phyloP scores from a whole-genome alignment of 2,113 vertebrate species.

The Aptenodytes patagonicus region DNA sequence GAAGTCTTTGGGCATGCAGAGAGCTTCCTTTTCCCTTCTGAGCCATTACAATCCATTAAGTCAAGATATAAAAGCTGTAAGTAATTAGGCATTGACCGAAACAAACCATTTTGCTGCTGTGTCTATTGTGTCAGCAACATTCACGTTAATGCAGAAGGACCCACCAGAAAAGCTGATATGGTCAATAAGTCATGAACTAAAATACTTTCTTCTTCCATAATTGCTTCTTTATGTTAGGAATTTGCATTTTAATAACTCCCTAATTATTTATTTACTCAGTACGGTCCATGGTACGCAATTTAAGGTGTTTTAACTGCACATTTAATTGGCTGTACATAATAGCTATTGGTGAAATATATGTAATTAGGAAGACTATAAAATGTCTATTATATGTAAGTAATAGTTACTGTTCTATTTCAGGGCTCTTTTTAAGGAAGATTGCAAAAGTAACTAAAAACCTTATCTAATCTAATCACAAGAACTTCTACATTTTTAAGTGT shows the following conservation, averaged over 20 bases:
- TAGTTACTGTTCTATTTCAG: not conserved
- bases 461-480: not conserved
- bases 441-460: constrained; percentile 23
- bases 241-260: constrained; percentile 51
- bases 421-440: not conserved
- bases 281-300: not conserved
- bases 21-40: not conserved
- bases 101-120: not conserved
- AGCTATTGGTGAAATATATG: constrained; percentile 8
- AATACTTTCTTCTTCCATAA: not conserved
- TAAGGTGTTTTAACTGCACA: not conserved
- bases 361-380: constrained; percentile 20
- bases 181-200: constrained; percentile 3
- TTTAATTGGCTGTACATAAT: constrained; percentile 51
- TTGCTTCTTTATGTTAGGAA: constrained; percentile 10
- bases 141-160: not conserved
- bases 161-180: not conserved
- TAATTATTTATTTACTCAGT: constrained; percentile 58
- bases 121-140: not conserved
- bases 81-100: not conserved
- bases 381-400: not conserved
- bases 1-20: not conserved
- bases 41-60: constrained; percentile 1
- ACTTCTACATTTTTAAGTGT: not conserved
- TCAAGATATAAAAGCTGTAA: not conserved